Conservation (phyloP, 2,888 invertebrate genomes). For the Zygogramma bicolorata region DNA sequence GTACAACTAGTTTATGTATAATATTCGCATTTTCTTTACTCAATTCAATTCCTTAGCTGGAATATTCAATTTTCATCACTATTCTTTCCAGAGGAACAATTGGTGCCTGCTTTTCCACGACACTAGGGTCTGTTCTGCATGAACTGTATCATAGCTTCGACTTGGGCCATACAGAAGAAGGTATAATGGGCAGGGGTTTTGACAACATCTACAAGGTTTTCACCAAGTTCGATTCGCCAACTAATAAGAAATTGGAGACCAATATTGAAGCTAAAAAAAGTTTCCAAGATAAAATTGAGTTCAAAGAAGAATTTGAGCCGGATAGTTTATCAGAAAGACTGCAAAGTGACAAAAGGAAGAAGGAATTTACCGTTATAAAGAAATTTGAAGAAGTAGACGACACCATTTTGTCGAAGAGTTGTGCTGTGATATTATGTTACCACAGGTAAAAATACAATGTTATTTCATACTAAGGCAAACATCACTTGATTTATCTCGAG, state of each 20-base stretch:
- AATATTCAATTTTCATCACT: not conserved
- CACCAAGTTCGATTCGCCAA: conserved; percentile 56
- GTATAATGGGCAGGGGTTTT: conserved; percentile 94
- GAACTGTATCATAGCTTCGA: conserved; percentile 96
- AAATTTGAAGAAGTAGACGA: conserved; percentile 65
- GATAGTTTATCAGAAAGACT: conserved; percentile 49
- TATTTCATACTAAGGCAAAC: no score
- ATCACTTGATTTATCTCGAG: no score
- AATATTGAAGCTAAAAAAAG: conserved; percentile 33
- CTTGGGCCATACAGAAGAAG: conserved; percentile 89
- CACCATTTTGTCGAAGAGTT: conserved; percentile 74
- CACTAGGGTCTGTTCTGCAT: conserved; percentile 91
- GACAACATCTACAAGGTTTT: conserved; percentile 86
- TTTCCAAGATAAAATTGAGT: conserved; percentile 52
- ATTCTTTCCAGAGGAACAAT: conserved; percentile 80
- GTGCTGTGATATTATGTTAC: conserved; percentile 75
- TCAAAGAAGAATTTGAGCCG: conserved; percentile 55
- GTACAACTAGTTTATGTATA: no score
- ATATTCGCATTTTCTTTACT: no score
- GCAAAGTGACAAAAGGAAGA: conserved; percentile 46
- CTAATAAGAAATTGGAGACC: conserved; percentile 12
- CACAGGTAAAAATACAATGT: conserved; percentile 70
- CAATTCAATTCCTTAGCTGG: conserved; percentile 8
- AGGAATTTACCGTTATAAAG: conserved; percentile 51
- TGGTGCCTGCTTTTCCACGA: conserved; percentile 91